Evolutionary conservation across 2,113 vertebrate genomes (phyloP), one percentile per base, ranked within the genome.

Genomic region (Mastomys coucha): DNA sequence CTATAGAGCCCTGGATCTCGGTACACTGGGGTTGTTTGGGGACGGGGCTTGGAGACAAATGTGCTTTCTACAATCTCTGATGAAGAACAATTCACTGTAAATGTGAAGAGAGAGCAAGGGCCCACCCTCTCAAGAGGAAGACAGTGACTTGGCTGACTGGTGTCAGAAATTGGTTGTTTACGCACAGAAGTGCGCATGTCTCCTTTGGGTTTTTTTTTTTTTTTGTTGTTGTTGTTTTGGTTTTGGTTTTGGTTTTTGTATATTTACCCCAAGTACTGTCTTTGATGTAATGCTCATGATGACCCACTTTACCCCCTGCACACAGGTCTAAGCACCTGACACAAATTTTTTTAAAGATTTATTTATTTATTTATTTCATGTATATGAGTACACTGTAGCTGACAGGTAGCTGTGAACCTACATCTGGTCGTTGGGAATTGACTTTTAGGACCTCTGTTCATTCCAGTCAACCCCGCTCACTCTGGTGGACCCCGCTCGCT

Each of bases 91-190:
- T 39, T 17, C 56, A 4, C 56, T 60, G 56, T 22, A 84, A 28
- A 39, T 16, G 80, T 39, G 12, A 60, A 82, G 13, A 85, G 33
- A 20, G 10, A 96, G 36, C 60, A 82, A 67, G 58, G 12, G 2
- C 56, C 53, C 39, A 53, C 8, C 31, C 19, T 95, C 73, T 89
- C 53, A 93, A 90, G 56, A 33, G 67, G 70, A 95, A 89, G 91
- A 72, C 8, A 42, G 9, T 67, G 58, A 76, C 8, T 72, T 33
- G 13, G 65, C 58, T 91, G 17, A 51, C 22, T 88, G 22, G 70
- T 70, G 4, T 88, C 51, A 58, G 20, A 89, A 94, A 78, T 14
- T 45, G 45, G 5, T 5, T 45, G 45, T 45, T 45, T 45, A 45
- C 5, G 45, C 45, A 45, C 39, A 60, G 49, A 89, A 87, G 26